These are phyloP conservation scores for Iphiclides podalirius DNA, from an alignment of 2,888 invertebrate genomes.

Conservation along the genomic window DNA sequence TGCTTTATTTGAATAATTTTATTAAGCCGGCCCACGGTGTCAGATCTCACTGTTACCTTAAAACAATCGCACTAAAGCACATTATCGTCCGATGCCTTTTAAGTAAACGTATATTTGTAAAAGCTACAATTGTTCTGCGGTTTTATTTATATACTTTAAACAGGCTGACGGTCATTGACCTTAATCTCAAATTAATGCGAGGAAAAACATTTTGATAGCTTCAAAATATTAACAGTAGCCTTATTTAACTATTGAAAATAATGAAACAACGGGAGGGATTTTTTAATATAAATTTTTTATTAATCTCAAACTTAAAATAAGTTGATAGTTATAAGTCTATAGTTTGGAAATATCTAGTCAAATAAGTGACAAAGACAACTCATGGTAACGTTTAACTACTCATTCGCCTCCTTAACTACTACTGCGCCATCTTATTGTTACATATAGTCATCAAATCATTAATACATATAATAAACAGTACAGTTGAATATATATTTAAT, in stretches of 20 bases:
- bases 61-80: slow-evolving; percentile 27
- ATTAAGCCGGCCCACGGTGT: slow-evolving; percentile 51
- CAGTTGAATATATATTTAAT: too few species aligned
- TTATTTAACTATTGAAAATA: background rate
- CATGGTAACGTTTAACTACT: too few species aligned
- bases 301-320: too few species aligned
- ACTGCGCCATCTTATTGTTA: too few species aligned
- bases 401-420: too few species aligned
- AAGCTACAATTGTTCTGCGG: slow-evolving; percentile 7
- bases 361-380: too few species aligned
- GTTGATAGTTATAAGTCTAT: too few species aligned
- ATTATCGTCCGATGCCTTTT: background rate
- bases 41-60: slow-evolving; percentile 26
- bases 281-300: too few species aligned
- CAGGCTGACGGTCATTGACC: background rate
- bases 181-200: background rate
- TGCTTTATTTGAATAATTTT: slow-evolving; percentile 72
- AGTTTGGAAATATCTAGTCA: too few species aligned
- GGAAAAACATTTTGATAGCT: background rate
- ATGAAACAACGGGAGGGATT: too few species aligned
- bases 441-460: too few species aligned
- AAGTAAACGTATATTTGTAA: slow-evolving; percentile 15
- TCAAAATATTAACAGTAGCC: background rate
- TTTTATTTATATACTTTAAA: slow-evolving; percentile 7
- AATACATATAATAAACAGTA: too few species aligned